Evolutionary conservation across 1,140 invertebrate species (phyloP).

Genomic region (Cotesia vestalis): DNA sequence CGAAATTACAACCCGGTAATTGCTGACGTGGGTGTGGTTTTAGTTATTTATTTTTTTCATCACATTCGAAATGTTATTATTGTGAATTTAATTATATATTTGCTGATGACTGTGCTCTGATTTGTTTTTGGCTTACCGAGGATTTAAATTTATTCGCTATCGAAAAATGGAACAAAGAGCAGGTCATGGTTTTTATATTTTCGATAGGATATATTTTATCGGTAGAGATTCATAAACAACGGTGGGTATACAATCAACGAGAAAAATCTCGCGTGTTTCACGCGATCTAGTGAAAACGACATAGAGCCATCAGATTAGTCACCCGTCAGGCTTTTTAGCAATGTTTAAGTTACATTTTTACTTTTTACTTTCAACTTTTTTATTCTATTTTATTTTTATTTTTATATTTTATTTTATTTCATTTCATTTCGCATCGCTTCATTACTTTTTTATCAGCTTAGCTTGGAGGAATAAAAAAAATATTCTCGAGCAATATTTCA

Average conservation of each 20-base stretch:
- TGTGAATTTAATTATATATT: too few relatives aligned
- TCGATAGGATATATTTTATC: background rate
- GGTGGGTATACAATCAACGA: constrained; percentile 3
- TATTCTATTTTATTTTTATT: background rate
- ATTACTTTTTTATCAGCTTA: too few relatives aligned
- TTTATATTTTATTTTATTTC: background rate
- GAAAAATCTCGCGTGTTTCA: constrained; percentile 28
- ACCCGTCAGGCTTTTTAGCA: background rate
- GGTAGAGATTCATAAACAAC: constrained; percentile 20
- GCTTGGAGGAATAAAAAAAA: background rate
- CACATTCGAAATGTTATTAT: too few relatives aligned
- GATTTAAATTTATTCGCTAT: background rate
- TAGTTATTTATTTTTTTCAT: background rate
- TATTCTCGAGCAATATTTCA: background rate
- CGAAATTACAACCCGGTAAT: constrained; percentile 12
- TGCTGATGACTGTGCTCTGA: background rate
- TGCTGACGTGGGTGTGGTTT: background rate
- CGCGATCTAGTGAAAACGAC: constrained; percentile 20
- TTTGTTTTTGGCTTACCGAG: background rate
- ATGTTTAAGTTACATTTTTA: background rate
- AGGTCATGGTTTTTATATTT: background rate
- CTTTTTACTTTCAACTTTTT: background rate
- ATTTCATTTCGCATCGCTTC: background rate
- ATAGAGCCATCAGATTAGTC: background rate
- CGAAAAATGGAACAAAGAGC: background rate